Evolutionary conservation across 2,888 invertebrate species (phyloP).

Genomic region (Nymphalis polychloros): DNA sequence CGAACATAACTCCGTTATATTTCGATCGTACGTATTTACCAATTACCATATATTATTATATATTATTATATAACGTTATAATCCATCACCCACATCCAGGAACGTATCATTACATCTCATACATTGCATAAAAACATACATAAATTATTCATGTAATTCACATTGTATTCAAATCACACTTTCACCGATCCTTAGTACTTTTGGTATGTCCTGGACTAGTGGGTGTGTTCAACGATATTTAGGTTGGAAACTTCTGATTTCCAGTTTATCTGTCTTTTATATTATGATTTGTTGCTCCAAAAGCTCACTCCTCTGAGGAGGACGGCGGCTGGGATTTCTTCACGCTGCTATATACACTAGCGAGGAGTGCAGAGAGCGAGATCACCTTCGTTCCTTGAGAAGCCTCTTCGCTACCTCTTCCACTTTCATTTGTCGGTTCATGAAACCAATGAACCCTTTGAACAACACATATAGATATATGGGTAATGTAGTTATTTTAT

Average conservation of each 20-base stretch:
- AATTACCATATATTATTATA: neutral
- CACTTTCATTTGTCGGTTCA: slow-evolving; percentile 21
- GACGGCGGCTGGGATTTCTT: too few species aligned
- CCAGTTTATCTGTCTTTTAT: slow-evolving; percentile 31
- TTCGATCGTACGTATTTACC: too few species aligned
- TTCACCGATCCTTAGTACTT: slow-evolving; percentile 75
- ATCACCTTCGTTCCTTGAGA: too few species aligned
- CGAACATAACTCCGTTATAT: too few species aligned
- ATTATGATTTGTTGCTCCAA: slow-evolving; percentile 6
- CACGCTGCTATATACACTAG: too few species aligned
- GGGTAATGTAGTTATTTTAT: too few species aligned
- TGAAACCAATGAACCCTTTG: neutral
- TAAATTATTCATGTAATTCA: slow-evolving; percentile 69
- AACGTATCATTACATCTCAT: slow-evolving; percentile 55
- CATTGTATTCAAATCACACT: slow-evolving; percentile 80
- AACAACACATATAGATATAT: too few species aligned
- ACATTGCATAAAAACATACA: slow-evolving; percentile 66
- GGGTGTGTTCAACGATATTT: slow-evolving; percentile 45
- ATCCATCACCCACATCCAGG: slow-evolving; percentile 37
- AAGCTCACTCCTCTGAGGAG: too few species aligned
- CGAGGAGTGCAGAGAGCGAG: too few species aligned
- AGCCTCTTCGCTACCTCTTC: too few species aligned
- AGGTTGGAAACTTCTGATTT: slow-evolving; percentile 28
- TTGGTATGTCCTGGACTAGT: slow-evolving; percentile 54
- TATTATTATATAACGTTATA: slow-evolving; percentile 18